Base-by-base conservation (phyloP, 2,113 vertebrate genomes). In the Abramis brama region DNA sequence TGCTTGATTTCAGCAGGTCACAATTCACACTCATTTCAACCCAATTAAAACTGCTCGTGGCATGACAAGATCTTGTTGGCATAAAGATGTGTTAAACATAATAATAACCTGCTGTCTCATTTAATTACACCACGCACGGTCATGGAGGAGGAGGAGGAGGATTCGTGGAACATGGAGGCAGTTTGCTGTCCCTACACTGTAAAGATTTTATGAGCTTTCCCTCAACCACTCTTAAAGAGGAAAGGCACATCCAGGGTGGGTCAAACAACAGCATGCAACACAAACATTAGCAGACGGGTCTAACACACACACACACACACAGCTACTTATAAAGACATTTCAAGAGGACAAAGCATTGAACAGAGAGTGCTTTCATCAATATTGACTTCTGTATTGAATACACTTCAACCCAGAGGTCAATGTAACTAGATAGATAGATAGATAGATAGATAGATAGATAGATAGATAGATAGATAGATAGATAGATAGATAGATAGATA, bases 191-290 rank as follows among this genome's bases (percentile, higher is more conserved):
- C 30, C 66, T 71, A 3, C 45, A 55, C 66, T 73, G 33, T 85
- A 85, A 85, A 80, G 84, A 85, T 85, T 85, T 85, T 45, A 79
- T 71, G 64, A 79, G 76, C 84, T 57, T 55, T 71, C 47, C n/a
- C 62, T 85, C 43, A 70, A 70, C 59, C 74, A 55, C 59, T 19
- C 73, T 47, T 21, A 64, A 9, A 62, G 62, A 39, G 62, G 17
- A 68, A 71, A 68, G 70, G 62, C 62, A 79, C 50, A 83, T 73
- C n/a, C 62, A 57, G 60, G 33, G 57, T 64, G 45, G 43, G 57
- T 79, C 84, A 68, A 79, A 79, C 30, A 52, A 70, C 75, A 78
- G 60, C 50, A 39, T 25, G 33, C 57, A 64, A 70, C 13, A 70
- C 50, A 79, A 62, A 62, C 21, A 59, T 36, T 60, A 59, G 55